Evolutionary conservation across 2,888 invertebrate species (phyloP), one percentile per base, ranked within the genome.

Genomic region (Andrena haemorrhoa): DNA sequence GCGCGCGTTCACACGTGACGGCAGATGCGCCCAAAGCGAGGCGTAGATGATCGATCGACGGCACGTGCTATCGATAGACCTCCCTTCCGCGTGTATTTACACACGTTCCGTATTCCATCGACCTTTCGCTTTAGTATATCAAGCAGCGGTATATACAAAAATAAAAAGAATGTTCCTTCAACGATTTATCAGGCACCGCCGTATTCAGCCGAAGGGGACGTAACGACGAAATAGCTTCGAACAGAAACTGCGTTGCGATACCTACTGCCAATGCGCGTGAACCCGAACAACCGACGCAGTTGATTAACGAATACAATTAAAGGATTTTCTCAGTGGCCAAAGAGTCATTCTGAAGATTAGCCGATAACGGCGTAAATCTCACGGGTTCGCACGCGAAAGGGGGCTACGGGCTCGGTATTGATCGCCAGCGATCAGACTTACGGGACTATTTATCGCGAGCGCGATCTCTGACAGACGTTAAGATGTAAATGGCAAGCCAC

Each of bases 401-500:
- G 60, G 75, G 33, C 49, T 72, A 10, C 31, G 31, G 64, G 29
- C 66, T 47, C 65, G 58, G 64, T 82, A 84, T 83, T 79, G 86
- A 86, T 79, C 84, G 83, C 33, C 61, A 41, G 41, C 66, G 74
- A 83, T 79, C 77, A 53, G 69, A 64, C 71, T 72, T 58, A 60
- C 56, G 69, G 61, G 81, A 86, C 85, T 81, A 83, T 86, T 83
- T 81, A 83, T 75, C 81, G 61, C 2, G 64, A 65, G 77, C 75
- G 75, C 82, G 73, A 84, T 86, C 84, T 79, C 65, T 73, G 77
- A 74, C 86, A 82, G 80, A 79, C 76, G 80, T 79, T 82, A 69
- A 73, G 82, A 86, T 82, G 86, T 86, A 84, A 86, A 86, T 86
- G 86, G 82, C 86, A 86, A 76, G 72, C 78, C 86, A 86, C 84